Base-by-base conservation (phyloP, 2,113 vertebrate genomes). In the Catharus bicknelli region DNA sequence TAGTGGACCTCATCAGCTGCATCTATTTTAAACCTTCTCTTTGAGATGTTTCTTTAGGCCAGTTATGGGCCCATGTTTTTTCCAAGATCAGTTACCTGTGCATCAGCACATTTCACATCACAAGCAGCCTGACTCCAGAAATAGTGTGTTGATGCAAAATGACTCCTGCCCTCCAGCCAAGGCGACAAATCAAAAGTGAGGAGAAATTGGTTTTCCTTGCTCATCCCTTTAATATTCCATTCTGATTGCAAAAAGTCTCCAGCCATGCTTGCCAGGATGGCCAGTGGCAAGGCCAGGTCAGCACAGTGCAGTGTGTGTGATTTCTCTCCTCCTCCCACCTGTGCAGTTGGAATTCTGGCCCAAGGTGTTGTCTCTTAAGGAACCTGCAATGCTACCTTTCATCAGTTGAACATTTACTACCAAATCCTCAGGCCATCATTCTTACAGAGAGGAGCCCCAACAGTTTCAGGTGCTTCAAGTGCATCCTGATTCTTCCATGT, bases 1-100 rank as follows among this genome's bases (percentile, higher is more conserved):
- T 36, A 63, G 32, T 54, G 38, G 7, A 72, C 34, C 16, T 79
- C 43, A 50, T 72, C 82, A 91, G 58, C 63, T 83, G 63, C 54
- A 83, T 76, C 67, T 91, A 86, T 94, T 95, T 95, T 90, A 90
- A 85, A 78, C 61, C 29, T 66, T 61, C 61, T 66, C n/a, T 29
- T 30, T 69, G 43, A 43, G 48, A 55, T 69, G 15, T 29, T 70
- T 5, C n/a, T 70, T 92, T 62, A 66, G 22, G 51, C 42, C 66
- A 53, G 2, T 74, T 66, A 61, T 57, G 80, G 75, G 42, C 43
- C 59, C 36, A 29, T 81, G 76, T 81, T 73, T 45, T 32, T 20
- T 14, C 42, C 43, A 45, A 59, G 68, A 81, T 86, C 84, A 78
- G 64, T 78, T 86, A 55, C 43, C 32, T 80, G 30, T 79, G 58